Evolutionary conservation across 2,888 invertebrate genomes (phyloP), one percentile per base, ranked within the genome.

Genomic region (Caenorhabditis parvicauda): DNA sequence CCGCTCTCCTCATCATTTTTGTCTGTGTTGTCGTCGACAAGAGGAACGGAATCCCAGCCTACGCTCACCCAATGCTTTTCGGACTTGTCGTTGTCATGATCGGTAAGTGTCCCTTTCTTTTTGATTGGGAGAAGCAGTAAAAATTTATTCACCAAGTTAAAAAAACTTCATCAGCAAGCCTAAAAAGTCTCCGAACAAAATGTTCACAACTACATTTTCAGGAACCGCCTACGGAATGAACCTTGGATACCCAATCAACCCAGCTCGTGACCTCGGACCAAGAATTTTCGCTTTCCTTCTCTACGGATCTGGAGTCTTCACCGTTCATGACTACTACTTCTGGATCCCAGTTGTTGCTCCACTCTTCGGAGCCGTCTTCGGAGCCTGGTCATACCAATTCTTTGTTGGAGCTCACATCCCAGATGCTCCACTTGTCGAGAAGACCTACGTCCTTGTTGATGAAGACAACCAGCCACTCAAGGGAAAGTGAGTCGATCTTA

Each of bases 211-310:
- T 12, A 17, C 4, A 19, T 2, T 28, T 19, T 44, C 21, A 50
- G 46, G 68, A 57, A 65, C 59, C 32, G 67, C 67, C 12, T 72
- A 62, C 48, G 75, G 75, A 51, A 67, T 77, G 68, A 76, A 75
- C 51, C 58, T 72, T 35, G 73, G 74, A 41, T 72, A 66, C 54
- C 72, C 72, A 43, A 74, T 78, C 62, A 78, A 78, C 60, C 77
- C 77, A 27, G 78, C 78, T 54, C 60, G 78, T 59, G 78, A 78
- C 48, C 59, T 78, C 53, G 78, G 78, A 47, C 77, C 77, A 25
- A 70, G 78, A 35, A 52, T 78, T 47, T 74, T 77, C 63, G 65
- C 70, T 27, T 61, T 29, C 50, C 62, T 75, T 62, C 63, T 74
- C 65, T 77, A 78, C 57, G 77, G 77, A 41, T 55, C 56, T 17